These are phyloP conservation scores for Tragelaphus strepsiceros DNA, from an alignment of 2,113 vertebrate genomes.

Conservation along the genomic window DNA sequence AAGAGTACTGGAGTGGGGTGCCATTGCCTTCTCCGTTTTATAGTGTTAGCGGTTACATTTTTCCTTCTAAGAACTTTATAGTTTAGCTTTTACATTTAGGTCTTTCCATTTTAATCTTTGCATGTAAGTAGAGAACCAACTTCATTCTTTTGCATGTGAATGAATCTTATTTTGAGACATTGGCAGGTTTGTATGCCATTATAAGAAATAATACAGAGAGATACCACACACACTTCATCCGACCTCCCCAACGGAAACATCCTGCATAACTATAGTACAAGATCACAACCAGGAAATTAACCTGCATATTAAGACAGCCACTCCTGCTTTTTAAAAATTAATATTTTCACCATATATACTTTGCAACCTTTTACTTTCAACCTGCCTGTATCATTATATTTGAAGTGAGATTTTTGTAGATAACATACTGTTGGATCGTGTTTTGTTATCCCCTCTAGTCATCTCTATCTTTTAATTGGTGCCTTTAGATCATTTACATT, in stretches of 20 bases:
- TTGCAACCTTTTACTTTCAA: not conserved
- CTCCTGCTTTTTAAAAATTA: not conserved
- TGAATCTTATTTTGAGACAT: not conserved
- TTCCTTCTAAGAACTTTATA: not conserved
- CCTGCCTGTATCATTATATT: not conserved
- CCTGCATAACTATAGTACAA: not conserved
- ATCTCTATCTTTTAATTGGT: not conserved
- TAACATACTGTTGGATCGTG: not conserved
- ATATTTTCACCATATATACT: not conserved
- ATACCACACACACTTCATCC: not conserved
- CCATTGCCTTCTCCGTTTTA: too few species aligned
- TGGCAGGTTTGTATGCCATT: not conserved
- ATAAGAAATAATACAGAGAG: not conserved
- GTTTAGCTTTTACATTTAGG: not conserved
- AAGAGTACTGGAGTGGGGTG: too few species aligned
- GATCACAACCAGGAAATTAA: not conserved
- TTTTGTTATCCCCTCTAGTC: not conserved
- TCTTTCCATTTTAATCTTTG: not conserved
- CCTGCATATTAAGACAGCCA: not conserved
- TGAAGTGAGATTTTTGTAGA: not conserved
- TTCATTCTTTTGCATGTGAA: not conserved
- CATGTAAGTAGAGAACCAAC: not conserved
- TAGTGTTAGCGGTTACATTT: not conserved
- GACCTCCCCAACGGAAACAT: not conserved
- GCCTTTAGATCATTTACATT: not conserved